Percentiles rank a stretch among this genome's conserved stretches.
Conservation (phyloP, 2,797 vertebrate species). For the Anguilla marmorata region DNA sequence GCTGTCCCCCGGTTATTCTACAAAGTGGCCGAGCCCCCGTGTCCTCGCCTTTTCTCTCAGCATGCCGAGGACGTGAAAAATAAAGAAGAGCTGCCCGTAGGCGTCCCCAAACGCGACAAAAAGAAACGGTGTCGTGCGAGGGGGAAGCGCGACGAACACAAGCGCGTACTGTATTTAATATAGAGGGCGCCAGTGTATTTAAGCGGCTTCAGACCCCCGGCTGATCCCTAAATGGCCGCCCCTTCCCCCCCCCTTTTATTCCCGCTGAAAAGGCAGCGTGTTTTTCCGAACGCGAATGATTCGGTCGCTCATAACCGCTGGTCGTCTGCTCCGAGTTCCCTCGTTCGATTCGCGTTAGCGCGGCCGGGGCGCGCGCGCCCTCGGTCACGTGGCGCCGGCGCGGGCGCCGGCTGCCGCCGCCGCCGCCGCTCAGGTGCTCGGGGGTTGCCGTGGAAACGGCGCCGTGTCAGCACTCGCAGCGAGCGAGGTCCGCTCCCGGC, state of each 20-base stretch:
- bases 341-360: conserved; percentile 23
- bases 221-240: neutral
- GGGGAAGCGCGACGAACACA: conserved; percentile 7
- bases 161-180: conserved; percentile 26
- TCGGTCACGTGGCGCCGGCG: neutral
- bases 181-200: conserved; percentile 24
- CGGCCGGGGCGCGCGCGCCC: neutral
- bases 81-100: neutral
- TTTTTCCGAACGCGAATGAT: conserved; percentile 19
- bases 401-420: neutral
- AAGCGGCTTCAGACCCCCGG: neutral
- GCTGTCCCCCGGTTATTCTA: neutral
- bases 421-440: neutral
- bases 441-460: neutral
- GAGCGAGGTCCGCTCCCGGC: neutral
- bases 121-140: neutral
- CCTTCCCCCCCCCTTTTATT: neutral
- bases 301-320: conserved; percentile 32
- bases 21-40: neutral
- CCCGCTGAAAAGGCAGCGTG: conserved; percentile 25
- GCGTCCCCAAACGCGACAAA: neutral
- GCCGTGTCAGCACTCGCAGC: neutral
- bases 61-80: neutral
- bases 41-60: neutral
- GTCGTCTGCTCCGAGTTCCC: conserved; percentile 20